Evolutionary conservation across 2,113 vertebrate species (phyloP).

Genomic region (Chionomys nivalis): DNA sequence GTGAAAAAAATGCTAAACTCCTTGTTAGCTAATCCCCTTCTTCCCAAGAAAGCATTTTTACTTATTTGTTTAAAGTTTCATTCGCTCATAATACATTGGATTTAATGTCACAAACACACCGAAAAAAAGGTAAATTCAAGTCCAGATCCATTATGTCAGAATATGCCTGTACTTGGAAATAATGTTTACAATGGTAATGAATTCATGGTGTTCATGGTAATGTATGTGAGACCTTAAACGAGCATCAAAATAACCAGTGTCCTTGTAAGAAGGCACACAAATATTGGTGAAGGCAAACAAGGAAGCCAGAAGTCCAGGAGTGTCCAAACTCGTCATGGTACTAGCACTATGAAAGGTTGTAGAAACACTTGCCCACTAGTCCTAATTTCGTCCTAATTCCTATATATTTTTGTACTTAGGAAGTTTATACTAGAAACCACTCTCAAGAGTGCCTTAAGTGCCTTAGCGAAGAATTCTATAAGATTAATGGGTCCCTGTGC

Average conservation of each 20-base stretch:
- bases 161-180: neutral
- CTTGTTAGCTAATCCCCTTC: neutral
- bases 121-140: neutral
- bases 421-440: neutral
- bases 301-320: neutral
- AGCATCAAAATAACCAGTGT: neutral
- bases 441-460: neutral
- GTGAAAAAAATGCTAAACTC: neutral
- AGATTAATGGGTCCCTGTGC: constrained; percentile 1
- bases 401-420: neutral
- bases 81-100: neutral
- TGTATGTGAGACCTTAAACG: neutral
- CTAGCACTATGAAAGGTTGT: neutral
- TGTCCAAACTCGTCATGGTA: neutral
- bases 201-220: neutral
- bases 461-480: neutral
- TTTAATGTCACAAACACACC: neutral
- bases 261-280: neutral
- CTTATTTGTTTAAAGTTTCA: neutral
- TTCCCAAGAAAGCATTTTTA: neutral
- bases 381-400: constrained; percentile 7
- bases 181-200: neutral
- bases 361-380: neutral
- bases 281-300: neutral
- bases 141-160: neutral